Evolutionary conservation across 2,113 vertebrate species (phyloP).

Genomic region (Solea senegalensis): DNA sequence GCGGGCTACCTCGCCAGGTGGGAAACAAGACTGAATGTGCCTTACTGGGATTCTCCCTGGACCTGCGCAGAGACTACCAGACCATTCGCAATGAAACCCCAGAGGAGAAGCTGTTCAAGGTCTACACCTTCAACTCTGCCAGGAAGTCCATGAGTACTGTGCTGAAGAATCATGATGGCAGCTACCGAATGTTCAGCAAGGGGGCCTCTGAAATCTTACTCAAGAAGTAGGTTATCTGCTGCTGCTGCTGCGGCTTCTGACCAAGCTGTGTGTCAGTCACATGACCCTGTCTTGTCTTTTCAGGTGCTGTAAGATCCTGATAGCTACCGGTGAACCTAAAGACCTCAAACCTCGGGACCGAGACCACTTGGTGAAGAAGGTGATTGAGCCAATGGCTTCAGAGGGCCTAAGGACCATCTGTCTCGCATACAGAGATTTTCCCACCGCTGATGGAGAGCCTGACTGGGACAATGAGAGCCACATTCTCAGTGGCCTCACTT

Average conservation of each 20-base stretch:
- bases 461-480: conserved; percentile 95
- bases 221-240: conserved; percentile 88
- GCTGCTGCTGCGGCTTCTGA: conserved; percentile 9
- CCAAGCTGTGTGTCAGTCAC: neutral
- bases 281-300: conserved; percentile 8
- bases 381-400: conserved; percentile 97
- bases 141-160: conserved; percentile 99
- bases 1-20: conserved; percentile 93
- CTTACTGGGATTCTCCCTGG: conserved; percentile 92
- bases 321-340: conserved; percentile 86
- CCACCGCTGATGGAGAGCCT: conserved; percentile 86
- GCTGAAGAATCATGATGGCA: conserved; percentile 91
- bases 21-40: conserved; percentile 99
- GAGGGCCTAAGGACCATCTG: conserved; percentile 97
- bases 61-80: conserved; percentile 93
- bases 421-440: conserved; percentile 93
- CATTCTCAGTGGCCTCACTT: conserved; percentile 91
- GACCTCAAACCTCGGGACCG: conserved; percentile 89
- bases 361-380: conserved; percentile 89
- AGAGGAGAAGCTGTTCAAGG: conserved; percentile 95
- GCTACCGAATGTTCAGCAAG: conserved; percentile 97
- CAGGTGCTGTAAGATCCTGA: conserved; percentile 94
- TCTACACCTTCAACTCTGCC: conserved; percentile 98
- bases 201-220: conserved; percentile 98
- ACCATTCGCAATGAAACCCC: conserved; percentile 92